Conservation (phyloP, 2,888 invertebrate genomes). For the Tetheella fluctuosa region DNA sequence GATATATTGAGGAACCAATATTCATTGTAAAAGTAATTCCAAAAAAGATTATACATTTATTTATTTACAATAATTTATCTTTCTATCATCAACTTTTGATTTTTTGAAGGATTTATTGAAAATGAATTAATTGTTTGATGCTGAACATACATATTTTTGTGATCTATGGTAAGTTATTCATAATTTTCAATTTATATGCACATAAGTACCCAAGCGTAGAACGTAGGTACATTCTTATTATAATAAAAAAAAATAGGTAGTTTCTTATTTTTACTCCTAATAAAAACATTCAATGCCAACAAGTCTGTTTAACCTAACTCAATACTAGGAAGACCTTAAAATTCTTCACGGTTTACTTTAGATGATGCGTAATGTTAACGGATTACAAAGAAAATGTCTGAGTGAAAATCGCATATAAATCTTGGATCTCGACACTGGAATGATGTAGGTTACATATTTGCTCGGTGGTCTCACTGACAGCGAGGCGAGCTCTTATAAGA, state of each 20-base stretch:
- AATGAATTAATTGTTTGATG: neutral
- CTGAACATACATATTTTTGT: no score
- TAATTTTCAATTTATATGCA: no score
- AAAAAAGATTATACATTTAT: no score
- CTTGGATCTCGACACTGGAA: conserved; percentile 25
- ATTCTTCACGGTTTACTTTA: conserved; percentile 47
- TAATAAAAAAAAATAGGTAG: no score
- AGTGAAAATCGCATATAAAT: conserved; percentile 35
- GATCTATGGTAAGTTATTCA: no score
- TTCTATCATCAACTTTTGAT: neutral
- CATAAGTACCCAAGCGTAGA: no score
- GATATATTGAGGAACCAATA: conserved; percentile 17
- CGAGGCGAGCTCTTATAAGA: conserved; percentile 16
- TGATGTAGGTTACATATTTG: conserved; percentile 22
- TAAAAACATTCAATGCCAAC: conserved; percentile 11
- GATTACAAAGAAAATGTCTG: conserved; percentile 25
- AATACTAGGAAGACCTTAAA: conserved; percentile 40
- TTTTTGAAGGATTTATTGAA: neutral
- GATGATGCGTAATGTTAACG: conserved; percentile 20
- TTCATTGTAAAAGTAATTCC: conserved; percentile 11
- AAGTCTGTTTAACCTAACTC: conserved; percentile 34
- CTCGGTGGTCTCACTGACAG: conserved; percentile 24
- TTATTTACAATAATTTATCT: no score
- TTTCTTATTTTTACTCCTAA: no score
- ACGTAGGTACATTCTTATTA: no score